Base-by-base conservation (phyloP, 2,797 vertebrate species). In the Coilia nasus region DNA sequence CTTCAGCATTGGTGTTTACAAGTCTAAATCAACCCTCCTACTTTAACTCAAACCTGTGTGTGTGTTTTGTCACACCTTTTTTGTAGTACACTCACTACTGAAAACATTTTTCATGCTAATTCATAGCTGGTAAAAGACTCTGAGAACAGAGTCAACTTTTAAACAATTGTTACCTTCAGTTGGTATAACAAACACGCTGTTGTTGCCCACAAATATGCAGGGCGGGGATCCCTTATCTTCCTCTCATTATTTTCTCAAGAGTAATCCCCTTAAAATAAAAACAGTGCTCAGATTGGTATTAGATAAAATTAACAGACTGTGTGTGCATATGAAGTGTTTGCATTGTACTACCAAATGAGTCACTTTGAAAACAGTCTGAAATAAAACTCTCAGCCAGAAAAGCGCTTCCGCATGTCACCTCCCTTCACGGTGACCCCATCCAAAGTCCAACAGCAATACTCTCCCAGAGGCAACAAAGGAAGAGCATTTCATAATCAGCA, bases 401-500 rank as follows among this genome's bases (percentile, higher is more conserved):
- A 78, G 71, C 21, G 35, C 31, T 78, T 78, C 44, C 44, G 71
- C 71, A 78, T 78, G 71, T 78, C 71, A 44, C 71, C 71, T 78
- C 35, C 19, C 71, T 78, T 12, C 31, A 78, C 35, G 41, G 62
- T 86, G 87, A 86, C 85, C 85, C 84, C 56, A 64, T 15, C 14
- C 2, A 46, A 21, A 83, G 50, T 54, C 87, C 78, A 71, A 60
- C 17, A 83, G 87, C 54, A 84, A 56, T 83, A 84, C 84, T 83
- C 44, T 84, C 67, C 85, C 47, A 12, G 28, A 64, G 87, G 87
- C 64, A 84, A 83, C 85, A 88, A 86, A 84, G 21, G 46, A 50
- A 86, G 84, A 83, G 85, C 86, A 89, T 88, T 90, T 90, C 85
- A 85, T 90, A 87, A 90, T 88, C 88, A 86, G 84, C 86, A 88